Percentiles rank a stretch among this genome's conserved stretches.
phyloP scores from a whole-genome alignment of 1,140 invertebrate genomes.

The Matsumurasca onukii region DNA sequence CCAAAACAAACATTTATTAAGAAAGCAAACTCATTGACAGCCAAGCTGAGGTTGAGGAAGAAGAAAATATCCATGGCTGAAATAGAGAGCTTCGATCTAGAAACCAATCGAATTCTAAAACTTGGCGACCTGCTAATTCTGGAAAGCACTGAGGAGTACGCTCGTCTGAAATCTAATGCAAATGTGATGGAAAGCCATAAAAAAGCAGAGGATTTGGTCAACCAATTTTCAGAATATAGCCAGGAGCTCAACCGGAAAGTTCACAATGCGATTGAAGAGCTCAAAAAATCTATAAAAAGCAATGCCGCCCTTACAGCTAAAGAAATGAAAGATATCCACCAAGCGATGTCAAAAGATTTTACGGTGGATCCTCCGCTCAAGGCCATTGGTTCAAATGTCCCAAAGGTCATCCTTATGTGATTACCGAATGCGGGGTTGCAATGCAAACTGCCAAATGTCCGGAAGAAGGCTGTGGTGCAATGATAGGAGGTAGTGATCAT shows the following conservation, averaged over 20 bases:
- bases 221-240: too few relatives aligned
- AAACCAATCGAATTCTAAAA: not conserved
- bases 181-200: not conserved
- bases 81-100: not conserved
- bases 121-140: not conserved
- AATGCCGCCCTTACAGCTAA: constrained; percentile 48
- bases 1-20: not conserved
- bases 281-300: constrained; percentile 6
- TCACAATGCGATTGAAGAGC: not conserved
- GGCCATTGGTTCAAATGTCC: constrained; percentile 77
- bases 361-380: constrained; percentile 47
- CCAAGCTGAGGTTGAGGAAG: not conserved
- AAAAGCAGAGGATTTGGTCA: not conserved
- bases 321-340: constrained; percentile 59
- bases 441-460: constrained; percentile 56
- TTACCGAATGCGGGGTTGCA: constrained; percentile 71
- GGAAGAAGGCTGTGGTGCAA: constrained; percentile 60
- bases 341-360: constrained; percentile 52
- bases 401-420: constrained; percentile 70
- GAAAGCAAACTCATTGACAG: not conserved
- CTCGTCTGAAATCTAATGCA: not conserved
- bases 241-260: not conserved
- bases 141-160: not conserved
- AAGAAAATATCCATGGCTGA: not conserved
- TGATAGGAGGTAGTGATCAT: constrained; percentile 64